Evolutionary conservation across 1,140 invertebrate species (phyloP).

Genomic region (Neuroterus valhalla): DNA sequence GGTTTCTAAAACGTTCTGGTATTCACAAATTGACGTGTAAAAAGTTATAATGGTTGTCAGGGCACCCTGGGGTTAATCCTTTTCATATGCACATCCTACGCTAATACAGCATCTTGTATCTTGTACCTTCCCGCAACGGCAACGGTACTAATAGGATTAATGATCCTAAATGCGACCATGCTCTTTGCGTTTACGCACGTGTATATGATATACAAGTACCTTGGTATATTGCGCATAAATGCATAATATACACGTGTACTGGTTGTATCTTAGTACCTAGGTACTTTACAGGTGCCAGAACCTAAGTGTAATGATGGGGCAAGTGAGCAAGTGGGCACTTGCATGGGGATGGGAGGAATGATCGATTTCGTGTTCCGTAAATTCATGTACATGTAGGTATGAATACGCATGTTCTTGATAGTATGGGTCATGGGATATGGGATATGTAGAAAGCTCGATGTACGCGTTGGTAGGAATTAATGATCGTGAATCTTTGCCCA

Average conservation of each 20-base stretch:
- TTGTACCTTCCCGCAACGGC: constrained; percentile 5
- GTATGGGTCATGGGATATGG: background rate
- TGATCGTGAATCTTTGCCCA: constrained; percentile 34
- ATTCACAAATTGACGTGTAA: constrained; percentile 7
- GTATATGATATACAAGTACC: constrained; percentile 8
- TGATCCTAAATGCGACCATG: constrained; percentile 12
- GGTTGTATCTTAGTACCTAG: background rate
- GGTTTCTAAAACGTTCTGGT: constrained; percentile 15
- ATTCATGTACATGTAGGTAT: background rate
- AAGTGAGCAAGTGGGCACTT: constrained; percentile 1
- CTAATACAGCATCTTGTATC: constrained; percentile 7
- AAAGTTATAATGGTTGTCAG: constrained; percentile 7
- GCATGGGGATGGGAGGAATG: background rate
- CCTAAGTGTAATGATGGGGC: constrained; percentile 6
- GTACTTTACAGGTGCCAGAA: constrained; percentile 14
- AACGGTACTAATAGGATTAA: constrained; percentile 15
- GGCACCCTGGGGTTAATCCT: constrained; percentile 14
- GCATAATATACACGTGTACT: constrained; percentile 8
- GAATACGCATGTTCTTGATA: background rate
- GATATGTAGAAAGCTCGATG: constrained; percentile 21
- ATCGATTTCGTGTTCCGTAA: background rate
- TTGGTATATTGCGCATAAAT: constrained; percentile 9
- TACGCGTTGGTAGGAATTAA: constrained; percentile 35
- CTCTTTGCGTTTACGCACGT: constrained; percentile 9
- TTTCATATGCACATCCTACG: constrained; percentile 15